Percentiles rank a stretch among this genome's conserved stretches.
Evolutionary conservation across 2,888 invertebrate species (phyloP).

Genomic region (Aspidiotus rigidus): DNA sequence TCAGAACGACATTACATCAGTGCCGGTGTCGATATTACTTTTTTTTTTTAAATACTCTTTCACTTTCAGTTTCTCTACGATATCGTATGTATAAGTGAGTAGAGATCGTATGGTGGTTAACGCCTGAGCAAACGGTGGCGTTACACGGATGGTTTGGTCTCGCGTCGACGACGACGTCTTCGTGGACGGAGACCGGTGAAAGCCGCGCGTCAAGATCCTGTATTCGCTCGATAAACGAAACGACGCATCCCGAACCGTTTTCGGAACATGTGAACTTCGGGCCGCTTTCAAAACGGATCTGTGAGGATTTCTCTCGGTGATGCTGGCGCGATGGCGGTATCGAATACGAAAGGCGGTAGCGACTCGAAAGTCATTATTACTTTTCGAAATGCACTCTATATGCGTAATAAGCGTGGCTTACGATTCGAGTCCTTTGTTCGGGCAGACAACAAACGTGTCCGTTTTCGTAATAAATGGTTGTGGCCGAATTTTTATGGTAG

Average conservation of each 20-base stretch:
- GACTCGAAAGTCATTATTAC: constrained; percentile 11
- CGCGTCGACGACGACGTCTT: constrained; percentile 8
- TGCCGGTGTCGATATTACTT: background rate
- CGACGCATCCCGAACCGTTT: constrained; percentile 13
- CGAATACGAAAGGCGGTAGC: background rate
- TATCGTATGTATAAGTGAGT: background rate
- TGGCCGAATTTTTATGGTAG: no score
- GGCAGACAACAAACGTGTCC: no score
- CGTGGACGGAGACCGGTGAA: constrained; percentile 11
- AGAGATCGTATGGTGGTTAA: constrained; percentile 5
- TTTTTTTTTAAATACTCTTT: background rate
- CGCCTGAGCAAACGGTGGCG: background rate
- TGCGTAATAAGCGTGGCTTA: no score
- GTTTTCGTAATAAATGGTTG: no score
- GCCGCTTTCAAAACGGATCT: constrained; percentile 31
- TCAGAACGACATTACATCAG: no score
- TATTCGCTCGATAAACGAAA: background rate
- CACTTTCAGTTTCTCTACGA: constrained; percentile 21
- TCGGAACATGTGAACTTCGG: constrained; percentile 25
- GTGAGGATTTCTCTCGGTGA: constrained; percentile 9
- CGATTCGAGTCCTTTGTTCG: no score
- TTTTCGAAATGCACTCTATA: background rate
- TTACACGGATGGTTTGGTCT: background rate
- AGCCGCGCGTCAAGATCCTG: constrained; percentile 25
- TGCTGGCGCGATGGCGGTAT: background rate